Conservation (phyloP, 1,140 invertebrate genomes). For the Cotesia chilonis region DNA sequence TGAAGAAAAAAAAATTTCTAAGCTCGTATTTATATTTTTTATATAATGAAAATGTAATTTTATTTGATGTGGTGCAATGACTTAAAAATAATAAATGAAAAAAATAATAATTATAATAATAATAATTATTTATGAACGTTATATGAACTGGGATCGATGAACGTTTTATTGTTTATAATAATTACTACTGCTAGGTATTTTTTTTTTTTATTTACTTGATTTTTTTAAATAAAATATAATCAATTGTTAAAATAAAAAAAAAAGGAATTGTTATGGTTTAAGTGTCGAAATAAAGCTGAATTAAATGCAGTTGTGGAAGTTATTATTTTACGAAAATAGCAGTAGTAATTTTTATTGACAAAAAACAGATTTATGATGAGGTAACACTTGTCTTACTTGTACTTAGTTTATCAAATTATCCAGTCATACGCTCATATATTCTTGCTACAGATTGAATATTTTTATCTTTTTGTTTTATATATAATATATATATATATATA, state of each 20-base stretch:
- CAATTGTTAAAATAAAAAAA: too few relatives aligned
- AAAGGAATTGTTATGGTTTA: neutral
- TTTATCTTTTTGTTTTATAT: slow-evolving; percentile 12
- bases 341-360: slow-evolving; percentile 31
- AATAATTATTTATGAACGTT: slow-evolving; percentile 32
- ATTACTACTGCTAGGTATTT: slow-evolving; percentile 41
- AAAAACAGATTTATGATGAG: slow-evolving; percentile 59
- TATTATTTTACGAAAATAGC: slow-evolving; percentile 19
- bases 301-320: neutral
- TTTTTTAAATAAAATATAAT: too few relatives aligned
- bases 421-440: slow-evolving; percentile 67
- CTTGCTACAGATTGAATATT: slow-evolving; percentile 56
- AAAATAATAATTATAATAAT: slow-evolving; percentile 57
- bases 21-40: slow-evolving; percentile 37
- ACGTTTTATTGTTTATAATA: slow-evolving; percentile 53
- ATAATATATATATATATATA: too few relatives aligned
- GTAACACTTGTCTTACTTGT: slow-evolving; percentile 69
- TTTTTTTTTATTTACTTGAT: too few relatives aligned
- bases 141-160: slow-evolving; percentile 66
- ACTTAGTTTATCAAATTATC: slow-evolving; percentile 69
- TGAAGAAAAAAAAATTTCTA: slow-evolving; percentile 16
- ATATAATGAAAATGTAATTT: slow-evolving; percentile 69
- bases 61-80: slow-evolving; percentile 70
- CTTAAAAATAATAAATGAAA: slow-evolving; percentile 67
- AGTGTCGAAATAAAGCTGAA: neutral